Evolutionary conservation across 2,797 vertebrate species (phyloP), one percentile per base, ranked within the genome.

Genomic region (Platyrinchus mystaceus): DNA sequence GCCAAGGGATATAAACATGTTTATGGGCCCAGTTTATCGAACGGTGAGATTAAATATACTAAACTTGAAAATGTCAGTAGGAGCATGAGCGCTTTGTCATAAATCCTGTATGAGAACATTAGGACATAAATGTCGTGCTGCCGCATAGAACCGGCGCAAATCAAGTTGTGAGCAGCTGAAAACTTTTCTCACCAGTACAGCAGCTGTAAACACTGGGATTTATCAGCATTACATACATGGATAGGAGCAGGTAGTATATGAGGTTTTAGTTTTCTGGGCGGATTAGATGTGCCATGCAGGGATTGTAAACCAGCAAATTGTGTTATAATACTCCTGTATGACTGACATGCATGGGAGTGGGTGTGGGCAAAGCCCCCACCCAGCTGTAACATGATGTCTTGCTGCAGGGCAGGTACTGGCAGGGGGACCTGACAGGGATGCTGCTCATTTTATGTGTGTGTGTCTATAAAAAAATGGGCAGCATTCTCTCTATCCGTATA

Each of bases 1-100:
- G 83, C 91, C 74, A 32, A 76, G 49, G 83, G 89, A 90, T 56
- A 86, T 79, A 93, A 96, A 88, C 82, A 68, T 90, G 85, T 95
- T 92, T 95, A 86, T 91, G 77, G 67, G 87, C 70, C 85, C 23
- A 39, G 44, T 88, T 90, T 93, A 84, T 86, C 91, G 92, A 93
- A 84, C 0, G 0, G 47, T 87, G 87, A 84, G 82, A 93, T 93
- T 94, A 93, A 95, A 81, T 69, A 89, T 44, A 89, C 91, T 83
- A 32, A 73, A 82, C n/a, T 73, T 73, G 32, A 76, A 89, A 88
- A 81, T 86, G 70, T 87, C 76, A 81, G 52, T 60, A 53, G 80
- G 63, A 83, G 21, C 36, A 24, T 6, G 43, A 80, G 26, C 1
- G 0, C 30, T 76, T 69, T 71, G 70, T 55, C 32, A 8, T 94